Evolutionary conservation across 2,113 vertebrate genomes (phyloP).

Genomic region (Bubo blakistoni): DNA sequence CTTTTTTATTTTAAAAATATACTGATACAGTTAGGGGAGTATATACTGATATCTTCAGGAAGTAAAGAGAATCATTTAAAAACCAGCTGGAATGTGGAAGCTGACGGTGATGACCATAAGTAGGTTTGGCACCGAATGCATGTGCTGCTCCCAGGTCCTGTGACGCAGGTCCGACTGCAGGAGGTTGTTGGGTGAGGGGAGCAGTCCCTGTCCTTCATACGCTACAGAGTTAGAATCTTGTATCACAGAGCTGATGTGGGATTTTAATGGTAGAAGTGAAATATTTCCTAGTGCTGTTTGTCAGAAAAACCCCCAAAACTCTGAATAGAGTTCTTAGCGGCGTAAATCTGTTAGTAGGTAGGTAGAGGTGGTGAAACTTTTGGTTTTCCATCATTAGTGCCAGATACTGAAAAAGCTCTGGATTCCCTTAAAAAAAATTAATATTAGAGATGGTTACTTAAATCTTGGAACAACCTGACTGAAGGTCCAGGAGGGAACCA

Average conservation of each 20-base stretch:
- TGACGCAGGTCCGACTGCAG: background rate
- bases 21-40: background rate
- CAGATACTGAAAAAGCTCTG: background rate
- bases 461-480: background rate
- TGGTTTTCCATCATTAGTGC: background rate
- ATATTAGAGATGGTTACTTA: background rate
- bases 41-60: background rate
- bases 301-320: background rate
- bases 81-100: background rate
- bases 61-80: background rate
- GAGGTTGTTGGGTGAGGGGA: background rate
- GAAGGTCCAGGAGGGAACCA: background rate
- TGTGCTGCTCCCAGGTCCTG: background rate
- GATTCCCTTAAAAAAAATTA: background rate
- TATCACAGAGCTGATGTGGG: background rate
- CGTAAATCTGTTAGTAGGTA: background rate
- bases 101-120: background rate
- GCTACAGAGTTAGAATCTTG: background rate
- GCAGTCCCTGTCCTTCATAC: background rate
- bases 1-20: background rate
- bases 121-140: background rate
- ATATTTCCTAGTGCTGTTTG: background rate
- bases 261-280: background rate
- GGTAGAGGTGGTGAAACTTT: background rate
- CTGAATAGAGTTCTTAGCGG: background rate